phyloP scores from a whole-genome alignment of 1,140 invertebrate genomes.

The Notospermus geniculatus region DNA sequence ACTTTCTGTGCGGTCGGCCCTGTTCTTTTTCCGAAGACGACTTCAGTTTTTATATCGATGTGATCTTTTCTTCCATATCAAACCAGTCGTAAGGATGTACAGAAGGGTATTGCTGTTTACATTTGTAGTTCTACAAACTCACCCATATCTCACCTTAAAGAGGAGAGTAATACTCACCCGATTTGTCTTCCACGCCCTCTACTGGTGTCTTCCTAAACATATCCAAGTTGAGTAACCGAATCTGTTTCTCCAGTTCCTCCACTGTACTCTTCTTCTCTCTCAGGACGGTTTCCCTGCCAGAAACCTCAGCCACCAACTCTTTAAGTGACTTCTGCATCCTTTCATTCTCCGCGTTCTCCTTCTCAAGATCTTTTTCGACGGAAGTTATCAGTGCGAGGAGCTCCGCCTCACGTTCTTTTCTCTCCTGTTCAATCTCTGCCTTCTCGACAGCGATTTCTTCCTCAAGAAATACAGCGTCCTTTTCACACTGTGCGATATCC shows the following conservation, averaged over 20 bases:
- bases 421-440: conserved; percentile 31
- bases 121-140: no score
- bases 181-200: conserved; percentile 76
- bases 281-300: background rate
- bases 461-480: conserved; percentile 58
- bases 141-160: no score
- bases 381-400: no score
- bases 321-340: conserved; percentile 5
- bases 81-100: no score
- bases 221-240: conserved; percentile 86
- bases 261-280: conserved; percentile 46
- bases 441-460: conserved; percentile 78
- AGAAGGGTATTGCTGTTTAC: no score
- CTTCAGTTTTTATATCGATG: no score
- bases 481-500: conserved; percentile 18
- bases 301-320: no score
- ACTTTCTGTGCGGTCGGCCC: no score
- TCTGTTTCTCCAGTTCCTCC: conserved; percentile 78
- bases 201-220: conserved; percentile 70
- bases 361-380: background rate
- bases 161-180: no score
- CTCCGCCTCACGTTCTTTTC: conserved; percentile 68
- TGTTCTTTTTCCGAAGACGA: no score
- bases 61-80: no score
- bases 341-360: conserved; percentile 6